These are phyloP conservation scores for Eilema caniola DNA, from an alignment of 2,888 invertebrate species.

Conservation along the genomic window DNA sequence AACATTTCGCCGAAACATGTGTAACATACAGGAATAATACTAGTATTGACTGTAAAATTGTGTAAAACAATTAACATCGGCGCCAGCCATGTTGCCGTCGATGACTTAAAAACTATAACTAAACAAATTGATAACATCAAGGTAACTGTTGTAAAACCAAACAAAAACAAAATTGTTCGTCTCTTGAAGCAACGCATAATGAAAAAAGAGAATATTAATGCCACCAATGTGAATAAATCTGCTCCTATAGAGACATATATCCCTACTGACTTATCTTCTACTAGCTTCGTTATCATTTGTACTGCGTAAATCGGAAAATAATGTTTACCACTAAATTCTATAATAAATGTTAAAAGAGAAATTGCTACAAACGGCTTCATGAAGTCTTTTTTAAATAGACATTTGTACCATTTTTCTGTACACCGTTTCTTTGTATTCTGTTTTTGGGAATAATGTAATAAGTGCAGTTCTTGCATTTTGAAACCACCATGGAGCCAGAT, in stretches of 20 bases:
- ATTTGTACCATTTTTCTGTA: not conserved
- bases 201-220: not conserved
- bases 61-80: constrained; percentile 7
- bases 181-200: constrained; percentile 7
- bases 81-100: not conserved
- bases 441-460: not conserved
- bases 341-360: not conserved
- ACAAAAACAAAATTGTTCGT: not conserved
- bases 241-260: constrained; percentile 7
- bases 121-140: constrained; percentile 11
- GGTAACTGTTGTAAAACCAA: not conserved
- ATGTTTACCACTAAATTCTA: constrained; percentile 11
- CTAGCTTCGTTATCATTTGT: not conserved
- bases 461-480: constrained; percentile 26
- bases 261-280: constrained; percentile 9
- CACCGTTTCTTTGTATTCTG: not conserved
- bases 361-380: not conserved
- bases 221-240: constrained; percentile 4
- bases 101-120: not conserved
- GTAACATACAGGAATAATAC: constrained; percentile 13
- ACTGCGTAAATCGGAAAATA: constrained; percentile 1
- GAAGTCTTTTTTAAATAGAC: not conserved
- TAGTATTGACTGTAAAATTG: constrained; percentile 6
- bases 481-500: constrained; percentile 56
- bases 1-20: constrained; percentile 9